Evolutionary conservation across 2,888 invertebrate genomes (phyloP), one percentile per base, ranked within the genome.

Genomic region (Latrodectus hesperus): DNA sequence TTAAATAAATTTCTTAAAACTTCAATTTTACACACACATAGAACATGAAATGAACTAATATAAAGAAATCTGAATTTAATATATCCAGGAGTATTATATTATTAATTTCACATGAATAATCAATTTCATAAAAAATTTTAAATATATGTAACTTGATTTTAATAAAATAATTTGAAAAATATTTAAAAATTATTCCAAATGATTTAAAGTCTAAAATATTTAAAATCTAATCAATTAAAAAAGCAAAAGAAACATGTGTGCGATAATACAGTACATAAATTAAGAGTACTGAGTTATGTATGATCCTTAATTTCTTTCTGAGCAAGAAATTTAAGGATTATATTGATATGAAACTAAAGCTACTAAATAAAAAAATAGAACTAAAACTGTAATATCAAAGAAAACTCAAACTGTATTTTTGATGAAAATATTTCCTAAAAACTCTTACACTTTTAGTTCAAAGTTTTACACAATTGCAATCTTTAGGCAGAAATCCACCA

Each of bases 391-490:
- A 11, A 67, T 22, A 67, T 22, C n/a, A 9, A 11, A n/a, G 53
- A 52, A 52, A 51, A 64, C n/a, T 52, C 67, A 17, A 77, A n/a
- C 49, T 38, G 38, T 71, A n/a, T 74, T 74, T 74, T 55, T n/a
- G 53, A 53, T 22, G 52, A n/a, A 52, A 11, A 70, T 38, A 51
- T 12, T 49, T 51, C 12, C 52, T 49, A 9, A 67, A 67, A 16
- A 11, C 14, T 71, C 8, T 16, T 71, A 51, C 52, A 22, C 49
- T n/a, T 71, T 51, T 51, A 51, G 51, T 51, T 71, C 51, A n/a
- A 16, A 12, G 12, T 10, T 4, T 17, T 65, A 51, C 64, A 64
- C 55, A 12, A 71, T 70, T 78, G 26, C 53, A 65, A 76, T 22
- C 55, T 74, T 55, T 12, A 75, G 49, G 65, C 49, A 75, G 75